Evolutionary conservation across 2,797 vertebrate genomes (phyloP), one percentile per base, ranked within the genome.

Genomic region (Poecilia wingei): DNA sequence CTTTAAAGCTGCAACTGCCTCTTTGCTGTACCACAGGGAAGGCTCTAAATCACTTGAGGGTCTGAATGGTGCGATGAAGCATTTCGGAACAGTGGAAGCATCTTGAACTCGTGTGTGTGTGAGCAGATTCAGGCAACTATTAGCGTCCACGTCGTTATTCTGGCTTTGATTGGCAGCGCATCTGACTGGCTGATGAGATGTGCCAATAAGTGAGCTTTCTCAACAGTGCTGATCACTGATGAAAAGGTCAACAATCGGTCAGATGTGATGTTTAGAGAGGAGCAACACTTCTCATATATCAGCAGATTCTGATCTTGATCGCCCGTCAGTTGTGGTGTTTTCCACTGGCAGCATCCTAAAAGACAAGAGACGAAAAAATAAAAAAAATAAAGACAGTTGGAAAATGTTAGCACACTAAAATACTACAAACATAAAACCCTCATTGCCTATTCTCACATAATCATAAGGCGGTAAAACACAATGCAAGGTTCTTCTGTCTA

Each of bases 31-130:
- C 57, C 22, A 28, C 49, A 3, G 64, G 33, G 70, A 70, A 16
- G 59, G 59, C 74, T 90, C 83, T 93, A 93, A 87, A 86, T 73
- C 4, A 82, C 66, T 66, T 74, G 74, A 78, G 79, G 82, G 61
- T 92, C 95, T 87, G 90, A 88, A 82, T 74, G 66, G 78, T 68
- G 79, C 55, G 43, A 22, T 81, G 87, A 88, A 92, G 90, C 92
- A 92, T 89, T 94, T 87, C 95, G 95, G 91, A 94, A 90, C 88
- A 85, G 93, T 80, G 90, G 93, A 93, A 95, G 86, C 95, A 95
- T 94, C 83, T 83, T 95, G 89, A 84, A 86, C 33, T 74, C 82
- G 47, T 80, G 41, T 41, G 39, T 39, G 45, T 68, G 76, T 59
- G 69, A 74, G 87, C 78, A 41, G 86, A 90, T 87, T 89, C 68